Percentiles rank a stretch among this genome's conserved stretches.
These are phyloP conservation scores for Corythornis cristatus DNA, from an alignment of 2,113 vertebrate genomes.

Conservation along the genomic window DNA sequence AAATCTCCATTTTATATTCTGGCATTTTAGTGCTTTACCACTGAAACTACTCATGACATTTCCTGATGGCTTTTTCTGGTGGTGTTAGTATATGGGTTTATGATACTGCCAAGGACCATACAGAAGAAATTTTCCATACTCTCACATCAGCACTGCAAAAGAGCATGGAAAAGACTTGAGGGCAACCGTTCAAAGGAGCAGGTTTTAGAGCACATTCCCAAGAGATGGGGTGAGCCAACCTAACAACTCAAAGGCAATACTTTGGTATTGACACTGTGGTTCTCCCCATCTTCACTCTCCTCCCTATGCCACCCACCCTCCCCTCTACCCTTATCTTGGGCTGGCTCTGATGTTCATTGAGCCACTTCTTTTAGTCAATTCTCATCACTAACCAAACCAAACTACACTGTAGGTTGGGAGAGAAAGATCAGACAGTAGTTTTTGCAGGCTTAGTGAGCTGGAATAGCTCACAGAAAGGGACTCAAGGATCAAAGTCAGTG, in stretches of 20 bases:
- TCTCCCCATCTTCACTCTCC: neutral
- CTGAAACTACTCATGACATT: neutral
- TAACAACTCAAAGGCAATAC: neutral
- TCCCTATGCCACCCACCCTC: fast-evolving
- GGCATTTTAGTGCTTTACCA: neutral
- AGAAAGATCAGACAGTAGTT: neutral
- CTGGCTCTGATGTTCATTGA: neutral
- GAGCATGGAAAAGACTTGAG: neutral
- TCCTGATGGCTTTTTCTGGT: neutral
- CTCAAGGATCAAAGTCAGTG: neutral
- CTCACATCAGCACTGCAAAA: neutral
- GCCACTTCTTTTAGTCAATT: neutral
- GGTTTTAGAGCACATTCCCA: neutral
- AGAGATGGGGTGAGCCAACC: neutral
- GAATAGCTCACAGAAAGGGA: neutral
- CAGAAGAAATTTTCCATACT: neutral
- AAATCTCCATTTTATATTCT: neutral
- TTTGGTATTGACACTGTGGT: neutral
- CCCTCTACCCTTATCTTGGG: neutral
- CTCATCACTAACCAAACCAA: neutral
- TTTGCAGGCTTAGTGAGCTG: neutral
- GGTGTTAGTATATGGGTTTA: neutral
- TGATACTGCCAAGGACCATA: neutral
- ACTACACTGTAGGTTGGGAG: neutral
- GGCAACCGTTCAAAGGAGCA: neutral